These are phyloP conservation scores for Orchestia grillus DNA, from an alignment of 1,140 invertebrate species.

Conservation along the genomic window DNA sequence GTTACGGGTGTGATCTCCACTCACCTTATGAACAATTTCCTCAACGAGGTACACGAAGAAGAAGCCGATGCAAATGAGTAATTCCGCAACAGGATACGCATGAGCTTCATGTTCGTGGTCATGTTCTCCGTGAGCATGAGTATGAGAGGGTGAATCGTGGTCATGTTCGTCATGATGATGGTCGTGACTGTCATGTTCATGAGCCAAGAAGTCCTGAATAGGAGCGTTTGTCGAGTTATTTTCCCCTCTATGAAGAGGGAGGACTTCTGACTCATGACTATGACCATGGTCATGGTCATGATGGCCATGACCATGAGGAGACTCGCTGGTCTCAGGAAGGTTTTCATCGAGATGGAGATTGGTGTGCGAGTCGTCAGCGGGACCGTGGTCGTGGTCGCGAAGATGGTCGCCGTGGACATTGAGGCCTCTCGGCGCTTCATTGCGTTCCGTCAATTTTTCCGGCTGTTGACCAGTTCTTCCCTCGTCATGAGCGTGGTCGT, in stretches of 20 bases:
- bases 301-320: background rate
- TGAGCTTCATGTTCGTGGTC: constrained; percentile 49
- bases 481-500: background rate
- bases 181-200: background rate
- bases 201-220: background rate
- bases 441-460: background rate
- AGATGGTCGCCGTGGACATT: background rate
- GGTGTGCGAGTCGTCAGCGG: background rate
- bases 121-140: constrained; percentile 39
- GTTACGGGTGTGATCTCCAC: background rate
- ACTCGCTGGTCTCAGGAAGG: background rate
- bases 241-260: background rate
- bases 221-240: background rate
- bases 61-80: constrained; percentile 82
- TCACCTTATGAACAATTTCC: constrained; percentile 75
- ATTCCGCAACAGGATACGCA: constrained; percentile 76
- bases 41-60: constrained; percentile 85
- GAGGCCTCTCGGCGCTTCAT: background rate
- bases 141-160: background rate
- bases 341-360: background rate
- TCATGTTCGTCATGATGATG: constrained; percentile 25
- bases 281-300: background rate
- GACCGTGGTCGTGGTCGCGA: constrained; percentile 24
- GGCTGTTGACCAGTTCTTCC: background rate
- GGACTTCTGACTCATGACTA: background rate